phyloP scores from a whole-genome alignment of 2,113 vertebrate species.

The Pelecanoides urinatrix region DNA sequence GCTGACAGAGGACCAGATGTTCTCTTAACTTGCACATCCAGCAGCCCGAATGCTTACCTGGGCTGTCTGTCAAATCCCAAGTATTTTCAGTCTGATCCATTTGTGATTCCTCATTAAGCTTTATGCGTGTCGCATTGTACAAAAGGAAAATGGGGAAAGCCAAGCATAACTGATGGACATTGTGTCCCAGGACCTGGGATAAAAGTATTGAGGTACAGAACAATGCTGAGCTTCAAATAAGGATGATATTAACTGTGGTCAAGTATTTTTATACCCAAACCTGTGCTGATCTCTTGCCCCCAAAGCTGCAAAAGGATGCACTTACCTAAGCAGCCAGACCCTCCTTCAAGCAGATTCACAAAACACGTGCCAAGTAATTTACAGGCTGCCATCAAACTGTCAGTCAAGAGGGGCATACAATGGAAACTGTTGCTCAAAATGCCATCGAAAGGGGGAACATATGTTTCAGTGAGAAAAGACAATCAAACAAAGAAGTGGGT shows the following conservation, averaged over 20 bases:
- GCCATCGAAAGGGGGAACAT: not conserved
- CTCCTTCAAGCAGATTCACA: not conserved
- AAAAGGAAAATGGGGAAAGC: not conserved
- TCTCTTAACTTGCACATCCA: not conserved
- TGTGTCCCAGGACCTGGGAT: not conserved
- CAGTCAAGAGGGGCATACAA: constrained; percentile 31
- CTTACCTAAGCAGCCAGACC: not conserved
- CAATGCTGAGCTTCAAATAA: not conserved
- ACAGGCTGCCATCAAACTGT: constrained; percentile 45
- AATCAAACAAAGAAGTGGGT: constrained; percentile 38
- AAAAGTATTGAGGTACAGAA: not conserved
- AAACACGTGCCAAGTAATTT: not conserved
- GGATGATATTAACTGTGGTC: not conserved
- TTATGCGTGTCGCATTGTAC: not conserved
- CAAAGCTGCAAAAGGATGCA: not conserved
- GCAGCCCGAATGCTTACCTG: not conserved
- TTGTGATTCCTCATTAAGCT: not conserved
- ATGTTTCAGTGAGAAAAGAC: constrained; percentile 44
- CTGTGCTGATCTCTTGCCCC: not conserved
- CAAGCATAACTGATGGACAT: rapidly evolving
- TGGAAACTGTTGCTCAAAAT: constrained; percentile 36
- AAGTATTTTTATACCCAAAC: not conserved
- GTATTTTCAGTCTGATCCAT: not conserved
- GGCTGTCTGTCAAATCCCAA: not conserved
- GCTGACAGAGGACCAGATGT: not conserved